Evolutionary conservation across 2,113 vertebrate genomes (phyloP).

Genomic region (Pygoscelis antarcticus): DNA sequence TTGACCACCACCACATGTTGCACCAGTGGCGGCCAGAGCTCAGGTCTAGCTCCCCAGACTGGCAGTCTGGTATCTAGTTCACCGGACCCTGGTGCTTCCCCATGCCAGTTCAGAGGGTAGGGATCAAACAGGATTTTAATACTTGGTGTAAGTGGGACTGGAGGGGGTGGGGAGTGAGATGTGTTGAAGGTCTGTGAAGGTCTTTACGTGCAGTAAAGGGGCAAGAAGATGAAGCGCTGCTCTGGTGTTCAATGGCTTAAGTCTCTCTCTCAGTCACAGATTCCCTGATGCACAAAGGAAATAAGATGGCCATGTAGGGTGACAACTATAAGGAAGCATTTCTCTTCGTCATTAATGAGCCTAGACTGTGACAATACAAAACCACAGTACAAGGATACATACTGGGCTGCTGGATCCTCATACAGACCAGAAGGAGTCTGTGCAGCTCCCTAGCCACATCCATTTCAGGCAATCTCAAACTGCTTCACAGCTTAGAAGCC

Average conservation of each 20-base stretch:
- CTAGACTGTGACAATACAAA: neutral
- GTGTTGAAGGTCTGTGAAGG: neutral
- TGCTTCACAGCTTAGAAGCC: neutral
- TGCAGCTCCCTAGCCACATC: neutral
- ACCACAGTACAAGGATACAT: neutral
- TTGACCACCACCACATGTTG: neutral
- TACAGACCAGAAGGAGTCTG: neutral
- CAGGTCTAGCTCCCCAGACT: neutral
- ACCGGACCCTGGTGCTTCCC: neutral
- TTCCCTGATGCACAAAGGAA: neutral
- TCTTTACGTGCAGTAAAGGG: neutral
- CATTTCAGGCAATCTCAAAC: neutral
- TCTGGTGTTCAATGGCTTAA: neutral
- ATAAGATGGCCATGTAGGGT: accelerated
- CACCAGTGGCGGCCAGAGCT: neutral
- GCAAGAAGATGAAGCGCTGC: neutral
- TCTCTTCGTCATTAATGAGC: neutral
- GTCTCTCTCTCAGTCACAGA: neutral
- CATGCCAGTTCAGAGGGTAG: neutral
- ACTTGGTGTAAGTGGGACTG: neutral
- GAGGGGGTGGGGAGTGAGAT: accelerated
- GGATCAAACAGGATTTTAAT: neutral
- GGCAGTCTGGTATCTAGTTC: neutral
- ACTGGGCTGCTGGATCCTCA: neutral
- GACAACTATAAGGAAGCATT: neutral